These are phyloP conservation scores for Yponomeuta evonymella DNA, from an alignment of 2,888 invertebrate genomes.

Conservation along the genomic window DNA sequence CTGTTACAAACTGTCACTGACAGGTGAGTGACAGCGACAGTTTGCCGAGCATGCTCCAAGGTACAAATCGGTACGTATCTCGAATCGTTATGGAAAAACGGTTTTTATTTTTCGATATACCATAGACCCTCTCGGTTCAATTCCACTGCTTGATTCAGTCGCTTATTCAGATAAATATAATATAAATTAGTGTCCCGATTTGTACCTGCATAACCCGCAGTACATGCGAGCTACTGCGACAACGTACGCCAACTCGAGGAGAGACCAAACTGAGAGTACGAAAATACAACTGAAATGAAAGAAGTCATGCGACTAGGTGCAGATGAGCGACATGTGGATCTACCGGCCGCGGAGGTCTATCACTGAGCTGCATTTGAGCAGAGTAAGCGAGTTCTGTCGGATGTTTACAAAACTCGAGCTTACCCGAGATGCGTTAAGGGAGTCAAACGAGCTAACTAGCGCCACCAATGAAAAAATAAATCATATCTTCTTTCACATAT, in stretches of 20 bases:
- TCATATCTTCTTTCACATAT: too few relatives aligned
- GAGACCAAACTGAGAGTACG: constrained; percentile 17
- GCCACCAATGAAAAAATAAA: too few relatives aligned
- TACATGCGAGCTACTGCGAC: constrained; percentile 2
- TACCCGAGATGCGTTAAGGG: too few relatives aligned
- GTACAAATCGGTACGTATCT: too few relatives aligned
- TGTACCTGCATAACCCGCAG: not conserved
- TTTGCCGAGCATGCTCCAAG: not conserved
- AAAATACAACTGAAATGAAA: constrained; percentile 34
- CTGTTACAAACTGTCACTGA: not conserved
- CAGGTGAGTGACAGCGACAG: not conserved
- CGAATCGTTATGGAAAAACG: too few relatives aligned
- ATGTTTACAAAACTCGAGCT: not conserved
- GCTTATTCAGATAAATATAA: too few relatives aligned
- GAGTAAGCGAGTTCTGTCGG: too few relatives aligned
- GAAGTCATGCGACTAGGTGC: constrained; percentile 37
- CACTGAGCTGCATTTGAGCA: not conserved
- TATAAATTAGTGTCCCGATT: not conserved
- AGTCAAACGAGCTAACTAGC: too few relatives aligned
- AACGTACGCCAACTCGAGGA: constrained; percentile 23
- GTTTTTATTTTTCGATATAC: too few relatives aligned
- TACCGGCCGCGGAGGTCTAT: constrained; percentile 32
- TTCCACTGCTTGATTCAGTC: too few relatives aligned
- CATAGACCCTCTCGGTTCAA: too few relatives aligned
- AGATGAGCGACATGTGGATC: constrained; percentile 32